Evolutionary conservation across 2,797 vertebrate genomes (phyloP).

Genomic region (Alouatta caraya): DNA sequence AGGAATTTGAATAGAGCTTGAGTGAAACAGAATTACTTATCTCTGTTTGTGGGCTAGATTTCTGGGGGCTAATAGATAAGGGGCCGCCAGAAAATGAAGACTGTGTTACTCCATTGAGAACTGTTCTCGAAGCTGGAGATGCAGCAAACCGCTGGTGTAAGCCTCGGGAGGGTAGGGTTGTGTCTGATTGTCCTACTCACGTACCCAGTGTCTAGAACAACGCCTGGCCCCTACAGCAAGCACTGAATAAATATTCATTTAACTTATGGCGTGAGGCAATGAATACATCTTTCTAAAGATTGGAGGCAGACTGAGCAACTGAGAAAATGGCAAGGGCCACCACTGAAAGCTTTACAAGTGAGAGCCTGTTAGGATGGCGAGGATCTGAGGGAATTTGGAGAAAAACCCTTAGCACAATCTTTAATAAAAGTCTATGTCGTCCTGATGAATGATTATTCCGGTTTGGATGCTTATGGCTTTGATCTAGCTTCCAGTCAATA

Average conservation of each 20-base stretch:
- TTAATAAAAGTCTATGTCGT: background rate
- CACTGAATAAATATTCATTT: background rate
- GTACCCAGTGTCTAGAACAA: background rate
- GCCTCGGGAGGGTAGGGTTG: accelerated
- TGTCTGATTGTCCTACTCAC: background rate
- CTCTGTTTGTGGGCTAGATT: background rate
- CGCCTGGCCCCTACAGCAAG: background rate
- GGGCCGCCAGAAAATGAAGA: background rate
- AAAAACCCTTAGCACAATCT: background rate
- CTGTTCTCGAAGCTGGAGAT: background rate
- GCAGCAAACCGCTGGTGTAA: background rate
- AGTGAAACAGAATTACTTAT: background rate
- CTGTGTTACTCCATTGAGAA: background rate
- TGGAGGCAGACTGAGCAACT: background rate
- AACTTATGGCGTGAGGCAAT: background rate
- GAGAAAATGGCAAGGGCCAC: background rate
- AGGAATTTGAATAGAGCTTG: background rate
- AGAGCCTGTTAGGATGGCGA: background rate
- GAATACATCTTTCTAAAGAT: background rate
- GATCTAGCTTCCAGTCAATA: background rate
- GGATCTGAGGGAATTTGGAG: background rate
- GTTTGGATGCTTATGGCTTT: background rate
- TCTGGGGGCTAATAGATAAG: background rate
- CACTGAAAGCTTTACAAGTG: background rate
- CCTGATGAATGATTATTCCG: background rate